Evolutionary conservation across 2,888 invertebrate species (phyloP).

Genomic region (Melanophora roralis): DNA sequence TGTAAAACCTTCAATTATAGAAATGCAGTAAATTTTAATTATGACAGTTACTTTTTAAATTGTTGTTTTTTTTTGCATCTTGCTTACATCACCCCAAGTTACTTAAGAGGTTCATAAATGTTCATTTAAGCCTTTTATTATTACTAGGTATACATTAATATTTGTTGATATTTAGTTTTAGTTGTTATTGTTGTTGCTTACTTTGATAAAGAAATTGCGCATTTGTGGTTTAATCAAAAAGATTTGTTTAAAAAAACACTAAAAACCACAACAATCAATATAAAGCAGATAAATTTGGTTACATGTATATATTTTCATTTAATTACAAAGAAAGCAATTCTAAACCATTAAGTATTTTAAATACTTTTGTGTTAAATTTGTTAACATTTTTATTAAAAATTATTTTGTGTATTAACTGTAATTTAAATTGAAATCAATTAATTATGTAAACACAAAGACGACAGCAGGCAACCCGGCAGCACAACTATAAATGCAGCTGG

Average conservation of each 20-base stretch:
- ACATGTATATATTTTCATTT: no score
- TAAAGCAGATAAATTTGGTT: no score
- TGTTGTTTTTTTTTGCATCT: not conserved
- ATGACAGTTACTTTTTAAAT: not conserved
- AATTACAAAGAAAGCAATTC: no score
- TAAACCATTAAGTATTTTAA: no score
- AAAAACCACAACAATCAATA: no score
- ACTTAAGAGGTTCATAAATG: constrained; percentile 41
- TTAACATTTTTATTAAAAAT: no score
- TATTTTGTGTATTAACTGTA: no score
- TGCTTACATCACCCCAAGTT: constrained; percentile 23
- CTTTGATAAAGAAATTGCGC: constrained; percentile 27
- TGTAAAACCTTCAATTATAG: not conserved
- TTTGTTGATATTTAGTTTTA: not conserved
- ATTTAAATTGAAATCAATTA: no score
- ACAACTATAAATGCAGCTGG: no score
- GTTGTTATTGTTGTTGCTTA: not conserved
- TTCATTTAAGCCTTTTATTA: constrained; percentile 40
- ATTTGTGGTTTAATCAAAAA: not conserved
- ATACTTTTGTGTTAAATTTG: no score
- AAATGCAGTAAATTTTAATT: constrained; percentile 29
- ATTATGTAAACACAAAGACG: no score
- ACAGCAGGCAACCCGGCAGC: no score
- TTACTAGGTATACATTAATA: not conserved
- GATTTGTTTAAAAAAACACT: constrained; percentile 1